These are phyloP conservation scores for Dendronephthya gigantea DNA, from an alignment of 64 coral and sea anemone species.

Conservation along the genomic window DNA sequence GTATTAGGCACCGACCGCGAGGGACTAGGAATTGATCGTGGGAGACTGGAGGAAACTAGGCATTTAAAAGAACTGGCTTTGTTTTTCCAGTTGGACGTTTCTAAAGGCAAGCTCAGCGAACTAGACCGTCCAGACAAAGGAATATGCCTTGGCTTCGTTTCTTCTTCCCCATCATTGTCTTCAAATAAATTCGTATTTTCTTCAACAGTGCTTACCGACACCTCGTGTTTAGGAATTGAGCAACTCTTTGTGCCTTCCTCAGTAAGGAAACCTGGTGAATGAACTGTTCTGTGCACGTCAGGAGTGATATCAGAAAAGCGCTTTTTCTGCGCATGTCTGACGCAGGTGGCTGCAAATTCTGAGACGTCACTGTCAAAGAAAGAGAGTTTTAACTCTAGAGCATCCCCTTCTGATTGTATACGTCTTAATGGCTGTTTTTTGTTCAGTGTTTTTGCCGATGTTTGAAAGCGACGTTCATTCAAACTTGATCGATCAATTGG, in stretches of 20 bases:
- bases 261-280: background rate
- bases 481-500: background rate
- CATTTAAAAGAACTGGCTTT: background rate
- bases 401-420: slow-evolving; percentile 11
- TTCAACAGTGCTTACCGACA: background rate
- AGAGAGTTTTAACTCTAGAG: background rate
- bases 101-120: background rate
- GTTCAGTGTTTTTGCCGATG: too few relatives aligned
- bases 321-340: slow-evolving; percentile 8
- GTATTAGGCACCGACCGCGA: background rate
- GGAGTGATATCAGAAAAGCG: background rate
- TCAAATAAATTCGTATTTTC: background rate
- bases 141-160: too few relatives aligned
- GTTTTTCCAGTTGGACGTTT: background rate
- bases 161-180: background rate
- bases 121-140: background rate
- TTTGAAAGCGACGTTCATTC: too few relatives aligned
- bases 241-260: background rate
- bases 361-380: background rate
- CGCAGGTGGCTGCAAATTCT: background rate
- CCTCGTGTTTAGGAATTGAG: background rate
- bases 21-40: background rate
- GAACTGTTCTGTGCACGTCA: background rate
- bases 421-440: background rate
- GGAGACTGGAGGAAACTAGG: background rate